These are phyloP conservation scores for Linepithema humile DNA, from an alignment of 1,140 invertebrate genomes.

Conservation along the genomic window DNA sequence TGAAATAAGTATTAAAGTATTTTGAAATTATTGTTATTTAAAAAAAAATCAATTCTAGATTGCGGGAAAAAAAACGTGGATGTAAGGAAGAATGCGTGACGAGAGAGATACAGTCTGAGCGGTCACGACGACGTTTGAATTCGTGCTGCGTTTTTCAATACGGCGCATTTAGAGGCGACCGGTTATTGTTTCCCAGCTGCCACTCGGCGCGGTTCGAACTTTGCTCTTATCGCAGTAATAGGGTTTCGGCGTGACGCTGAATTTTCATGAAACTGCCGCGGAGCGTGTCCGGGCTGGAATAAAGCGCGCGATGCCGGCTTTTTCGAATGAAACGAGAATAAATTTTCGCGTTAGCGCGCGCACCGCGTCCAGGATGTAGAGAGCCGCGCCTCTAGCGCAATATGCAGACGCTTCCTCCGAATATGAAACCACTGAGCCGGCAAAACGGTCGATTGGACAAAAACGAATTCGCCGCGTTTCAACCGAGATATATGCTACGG, in stretches of 20 bases:
- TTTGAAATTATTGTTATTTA: not conserved
- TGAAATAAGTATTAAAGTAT: not conserved
- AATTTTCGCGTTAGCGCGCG: conserved; percentile 56
- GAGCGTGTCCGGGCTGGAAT: conserved; percentile 59
- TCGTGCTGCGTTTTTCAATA: conserved; percentile 34
- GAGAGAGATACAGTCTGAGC: too few species aligned
- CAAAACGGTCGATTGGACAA: conserved; percentile 37
- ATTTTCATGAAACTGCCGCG: conserved; percentile 66
- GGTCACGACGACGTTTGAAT: conserved; percentile 12
- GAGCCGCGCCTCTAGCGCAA: not conserved
- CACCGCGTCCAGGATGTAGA: not conserved
- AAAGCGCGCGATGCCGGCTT: conserved; percentile 27
- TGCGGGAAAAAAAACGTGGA: not conserved
- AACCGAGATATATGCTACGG: not conserved
- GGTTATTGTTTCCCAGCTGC: conserved; percentile 41
- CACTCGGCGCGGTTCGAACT: conserved; percentile 10
- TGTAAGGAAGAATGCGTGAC: too few species aligned
- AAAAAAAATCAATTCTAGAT: not conserved
- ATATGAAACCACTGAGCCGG: conserved; percentile 38
- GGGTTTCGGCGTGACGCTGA: conserved; percentile 58
- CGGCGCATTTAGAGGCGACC: conserved; percentile 12
- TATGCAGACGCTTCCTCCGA: conserved; percentile 24
- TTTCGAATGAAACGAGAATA: conserved; percentile 47
- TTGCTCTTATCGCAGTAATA: conserved; percentile 66
- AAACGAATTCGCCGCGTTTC: conserved; percentile 21